phyloP scores from a whole-genome alignment of 2,888 invertebrate species.

The Arrhopalites spinosus region DNA sequence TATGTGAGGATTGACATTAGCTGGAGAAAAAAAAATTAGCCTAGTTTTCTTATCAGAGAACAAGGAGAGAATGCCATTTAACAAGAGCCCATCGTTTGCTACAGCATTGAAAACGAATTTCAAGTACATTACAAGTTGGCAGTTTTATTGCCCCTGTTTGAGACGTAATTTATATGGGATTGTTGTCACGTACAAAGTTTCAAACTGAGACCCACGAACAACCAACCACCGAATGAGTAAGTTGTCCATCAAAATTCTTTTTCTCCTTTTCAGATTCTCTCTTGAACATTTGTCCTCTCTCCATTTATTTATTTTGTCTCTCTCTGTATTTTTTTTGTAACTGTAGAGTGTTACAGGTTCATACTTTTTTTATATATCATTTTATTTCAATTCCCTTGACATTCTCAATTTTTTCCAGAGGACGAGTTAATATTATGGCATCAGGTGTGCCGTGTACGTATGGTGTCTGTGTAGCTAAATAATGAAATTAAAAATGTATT shows the following conservation, averaged over 20 bases:
- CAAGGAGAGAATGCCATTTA: not conserved
- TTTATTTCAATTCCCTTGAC: too few relatives aligned
- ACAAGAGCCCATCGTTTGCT: too few relatives aligned
- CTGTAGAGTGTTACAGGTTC: not conserved
- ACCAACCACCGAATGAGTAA: conserved; percentile 11
- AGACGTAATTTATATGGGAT: conserved; percentile 49
- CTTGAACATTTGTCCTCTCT: not conserved
- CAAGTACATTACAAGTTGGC: conserved; percentile 43
- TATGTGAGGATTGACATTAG: too few relatives aligned
- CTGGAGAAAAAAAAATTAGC: too few relatives aligned
- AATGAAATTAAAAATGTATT: too few relatives aligned
- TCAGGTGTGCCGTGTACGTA: too few relatives aligned
- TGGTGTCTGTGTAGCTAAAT: too few relatives aligned
- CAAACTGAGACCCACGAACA: not conserved
- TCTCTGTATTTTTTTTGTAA: not conserved
- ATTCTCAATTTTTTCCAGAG: too few relatives aligned
- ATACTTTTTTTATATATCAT: not conserved
- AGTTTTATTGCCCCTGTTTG: conserved; percentile 54
- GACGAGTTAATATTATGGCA: too few relatives aligned
- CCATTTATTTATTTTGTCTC: not conserved
- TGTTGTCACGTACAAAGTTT: not conserved
- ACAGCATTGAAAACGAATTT: conserved; percentile 28
- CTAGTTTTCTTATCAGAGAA: conserved; percentile 40
- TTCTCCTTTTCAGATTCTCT: not conserved
- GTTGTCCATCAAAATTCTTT: not conserved